phyloP scores from a whole-genome alignment of 1,140 invertebrate genomes.

The Drosophila baimaii region DNA sequence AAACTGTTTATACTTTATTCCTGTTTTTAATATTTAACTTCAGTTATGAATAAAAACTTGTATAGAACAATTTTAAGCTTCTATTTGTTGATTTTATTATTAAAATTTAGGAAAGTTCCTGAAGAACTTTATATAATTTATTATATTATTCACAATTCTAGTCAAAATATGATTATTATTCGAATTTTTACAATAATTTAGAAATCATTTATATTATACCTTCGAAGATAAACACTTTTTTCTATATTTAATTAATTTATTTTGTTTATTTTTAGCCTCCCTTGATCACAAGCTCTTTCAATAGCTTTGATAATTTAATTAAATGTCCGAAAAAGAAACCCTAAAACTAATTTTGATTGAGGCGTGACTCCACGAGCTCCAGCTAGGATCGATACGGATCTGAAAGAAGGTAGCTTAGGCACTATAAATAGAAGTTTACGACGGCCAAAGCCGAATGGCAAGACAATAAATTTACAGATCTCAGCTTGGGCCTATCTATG shows the following conservation, averaged over 20 bases:
- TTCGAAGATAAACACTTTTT: too few species aligned
- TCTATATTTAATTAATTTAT: neutral
- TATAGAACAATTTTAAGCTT: neutral
- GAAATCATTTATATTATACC: too few species aligned
- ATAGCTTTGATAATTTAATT: constrained; percentile 51
- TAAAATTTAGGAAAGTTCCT: neutral
- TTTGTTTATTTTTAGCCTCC: neutral
- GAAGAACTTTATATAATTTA: neutral
- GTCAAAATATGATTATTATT: too few species aligned
- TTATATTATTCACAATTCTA: neutral
- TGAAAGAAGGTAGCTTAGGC: constrained; percentile 1
- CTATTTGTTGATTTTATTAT: neutral
- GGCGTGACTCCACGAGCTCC: constrained; percentile 32
- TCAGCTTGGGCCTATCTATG: constrained; percentile 21
- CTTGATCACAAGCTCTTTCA: constrained; percentile 14
- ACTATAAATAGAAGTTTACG: constrained; percentile 44
- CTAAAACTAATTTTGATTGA: constrained; percentile 20
- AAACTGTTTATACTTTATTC: too few species aligned
- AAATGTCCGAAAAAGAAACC: constrained; percentile 1
- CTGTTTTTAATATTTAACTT: neutral
- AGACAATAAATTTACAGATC: constrained; percentile 48
- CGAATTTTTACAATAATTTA: too few species aligned
- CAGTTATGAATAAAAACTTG: neutral
- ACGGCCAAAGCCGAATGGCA: constrained; percentile 37
- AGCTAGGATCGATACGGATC: constrained; percentile 15